A percentile compares a stretch with the other conserved stretches of the same genome.
Conservation (phyloP, 2,113 vertebrate genomes). For the Urocolius indicus region DNA sequence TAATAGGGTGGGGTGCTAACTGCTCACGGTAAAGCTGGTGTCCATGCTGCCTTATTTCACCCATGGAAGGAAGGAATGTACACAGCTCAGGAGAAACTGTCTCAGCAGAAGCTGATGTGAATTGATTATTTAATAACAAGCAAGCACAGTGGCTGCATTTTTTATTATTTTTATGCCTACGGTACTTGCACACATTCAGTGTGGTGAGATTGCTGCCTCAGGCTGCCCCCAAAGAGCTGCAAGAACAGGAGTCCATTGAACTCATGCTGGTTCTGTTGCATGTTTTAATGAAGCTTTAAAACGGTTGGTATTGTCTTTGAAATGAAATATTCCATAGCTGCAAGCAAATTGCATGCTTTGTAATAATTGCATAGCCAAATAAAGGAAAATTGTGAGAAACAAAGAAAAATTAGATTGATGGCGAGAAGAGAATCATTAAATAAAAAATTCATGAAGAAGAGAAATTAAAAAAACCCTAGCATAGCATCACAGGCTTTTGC, state of each 20-base stretch:
- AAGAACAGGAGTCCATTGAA: neutral
- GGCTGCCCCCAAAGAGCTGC: neutral
- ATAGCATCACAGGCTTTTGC: neutral
- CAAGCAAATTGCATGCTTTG: neutral
- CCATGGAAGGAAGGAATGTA: neutral
- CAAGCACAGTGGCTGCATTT: neutral
- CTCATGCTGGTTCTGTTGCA: neutral
- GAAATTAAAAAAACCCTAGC: neutral
- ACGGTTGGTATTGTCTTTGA: slow-evolving; percentile 29
- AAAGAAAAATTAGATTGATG: slow-evolving; percentile 25
- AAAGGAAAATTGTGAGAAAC: neutral
- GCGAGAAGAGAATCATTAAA: slow-evolving; percentile 26
- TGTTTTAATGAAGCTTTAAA: slow-evolving; percentile 33
- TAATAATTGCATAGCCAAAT: slow-evolving; percentile 28
- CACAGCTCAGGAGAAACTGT: neutral
- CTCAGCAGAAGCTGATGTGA: neutral
- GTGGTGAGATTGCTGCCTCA: slow-evolving; percentile 13
- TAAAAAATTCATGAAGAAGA: slow-evolving; percentile 33
- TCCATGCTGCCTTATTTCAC: neutral
- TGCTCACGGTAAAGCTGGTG: neutral
- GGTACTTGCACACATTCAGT: neutral
- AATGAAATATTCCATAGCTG: slow-evolving; percentile 34
- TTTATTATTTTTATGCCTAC: slow-evolving; percentile 4
- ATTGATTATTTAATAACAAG: slow-evolving; percentile 36
- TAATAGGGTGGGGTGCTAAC: neutral